These are phyloP conservation scores for Gymnosoma rotundatum DNA, from an alignment of 2,888 invertebrate genomes.

Conservation along the genomic window DNA sequence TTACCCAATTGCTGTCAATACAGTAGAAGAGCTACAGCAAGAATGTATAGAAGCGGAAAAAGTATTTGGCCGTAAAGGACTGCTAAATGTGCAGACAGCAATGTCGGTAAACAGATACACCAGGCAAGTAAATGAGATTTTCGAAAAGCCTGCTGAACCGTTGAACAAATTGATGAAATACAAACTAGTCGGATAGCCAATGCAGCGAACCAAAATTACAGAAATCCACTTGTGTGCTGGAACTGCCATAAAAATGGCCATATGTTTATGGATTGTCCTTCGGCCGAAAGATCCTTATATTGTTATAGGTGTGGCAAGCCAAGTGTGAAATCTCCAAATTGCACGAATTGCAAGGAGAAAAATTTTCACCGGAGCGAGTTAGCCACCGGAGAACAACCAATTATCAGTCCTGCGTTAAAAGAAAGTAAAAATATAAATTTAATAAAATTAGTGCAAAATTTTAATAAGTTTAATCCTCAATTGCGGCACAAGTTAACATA, in stretches of 20 bases:
- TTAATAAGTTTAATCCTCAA: conserved; percentile 9
- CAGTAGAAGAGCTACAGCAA: conserved; percentile 12
- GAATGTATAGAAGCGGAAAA: conserved; percentile 34
- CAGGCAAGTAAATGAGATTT: not conserved
- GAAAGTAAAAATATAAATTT: not conserved
- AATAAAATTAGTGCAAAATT: not conserved
- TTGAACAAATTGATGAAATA: not conserved
- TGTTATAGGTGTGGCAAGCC: conserved; percentile 25
- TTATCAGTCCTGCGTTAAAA: no score
- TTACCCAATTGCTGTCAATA: conserved; percentile 7
- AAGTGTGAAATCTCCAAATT: not conserved
- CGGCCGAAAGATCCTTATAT: conserved; percentile 24
- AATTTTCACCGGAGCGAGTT: not conserved
- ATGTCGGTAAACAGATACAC: not conserved
- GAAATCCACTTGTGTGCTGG: conserved; percentile 30
- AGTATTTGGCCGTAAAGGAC: no score
- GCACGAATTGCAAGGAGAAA: not conserved
- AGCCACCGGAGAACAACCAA: no score
- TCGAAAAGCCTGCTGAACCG: no score
- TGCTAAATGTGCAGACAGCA: no score
- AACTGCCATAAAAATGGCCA: conserved; percentile 37
- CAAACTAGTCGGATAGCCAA: no score
- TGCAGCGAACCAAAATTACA: not conserved
- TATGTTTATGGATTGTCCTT: conserved; percentile 41
- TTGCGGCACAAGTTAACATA: not conserved